Evolutionary conservation across 1,140 invertebrate species (phyloP).

Genomic region (Brachystomella parvula): DNA sequence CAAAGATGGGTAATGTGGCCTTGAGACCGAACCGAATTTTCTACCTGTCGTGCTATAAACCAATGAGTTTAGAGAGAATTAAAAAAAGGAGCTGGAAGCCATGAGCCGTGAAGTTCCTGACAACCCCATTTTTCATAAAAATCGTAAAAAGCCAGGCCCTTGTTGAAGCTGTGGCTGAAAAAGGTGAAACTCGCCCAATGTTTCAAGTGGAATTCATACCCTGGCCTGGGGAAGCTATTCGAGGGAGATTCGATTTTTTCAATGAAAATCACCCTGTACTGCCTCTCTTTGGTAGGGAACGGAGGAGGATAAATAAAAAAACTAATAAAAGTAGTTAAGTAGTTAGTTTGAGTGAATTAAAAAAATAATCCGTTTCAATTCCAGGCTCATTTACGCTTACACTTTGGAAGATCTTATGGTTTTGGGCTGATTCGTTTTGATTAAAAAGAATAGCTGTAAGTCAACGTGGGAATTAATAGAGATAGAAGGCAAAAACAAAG

Average conservation of each 20-base stretch:
- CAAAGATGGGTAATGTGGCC: constrained; percentile 16
- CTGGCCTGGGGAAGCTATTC: constrained; percentile 18
- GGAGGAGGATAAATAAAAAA: neutral
- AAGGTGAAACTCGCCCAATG: neutral
- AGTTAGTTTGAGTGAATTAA: neutral
- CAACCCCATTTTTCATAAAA: constrained; percentile 3
- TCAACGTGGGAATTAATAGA: too few species aligned
- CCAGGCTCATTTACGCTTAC: constrained; percentile 23
- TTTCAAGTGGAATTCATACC: constrained; percentile 18
- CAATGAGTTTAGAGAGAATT: constrained; percentile 6
- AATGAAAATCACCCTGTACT: constrained; percentile 12
- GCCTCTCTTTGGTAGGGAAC: constrained; percentile 15
- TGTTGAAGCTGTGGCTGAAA: neutral
- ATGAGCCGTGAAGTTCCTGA: constrained; percentile 10
- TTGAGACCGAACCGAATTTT: constrained; percentile 25
- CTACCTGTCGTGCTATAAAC: constrained; percentile 17
- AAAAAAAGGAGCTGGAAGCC: constrained; percentile 5
- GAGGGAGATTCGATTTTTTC: constrained; percentile 10
- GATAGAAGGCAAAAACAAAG: too few species aligned
- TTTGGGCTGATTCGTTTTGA: constrained; percentile 4
- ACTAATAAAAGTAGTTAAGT: too few species aligned
- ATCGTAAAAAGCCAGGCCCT: neutral
- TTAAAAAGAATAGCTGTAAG: too few species aligned
- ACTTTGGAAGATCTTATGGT: constrained; percentile 12
- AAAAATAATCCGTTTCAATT: neutral